Base-by-base conservation (phyloP, 1,140 invertebrate genomes). In the Drosophila leontia region DNA sequence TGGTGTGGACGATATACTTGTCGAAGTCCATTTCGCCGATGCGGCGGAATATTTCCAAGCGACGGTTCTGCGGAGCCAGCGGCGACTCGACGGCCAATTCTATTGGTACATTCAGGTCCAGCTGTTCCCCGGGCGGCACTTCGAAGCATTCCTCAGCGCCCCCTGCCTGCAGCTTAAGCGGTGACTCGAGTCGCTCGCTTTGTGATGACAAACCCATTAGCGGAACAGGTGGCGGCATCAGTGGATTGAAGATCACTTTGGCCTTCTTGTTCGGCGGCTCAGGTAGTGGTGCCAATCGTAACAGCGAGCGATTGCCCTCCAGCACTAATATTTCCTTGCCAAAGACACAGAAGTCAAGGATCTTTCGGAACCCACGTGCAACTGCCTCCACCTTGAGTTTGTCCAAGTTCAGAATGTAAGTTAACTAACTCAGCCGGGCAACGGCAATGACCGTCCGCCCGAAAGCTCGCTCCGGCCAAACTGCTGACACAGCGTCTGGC, bases 371-470 rank as follows among this genome's bases (percentile, higher is more conserved):
- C 35, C 93, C 93, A 35, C 85, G 92, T 13, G 94, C 91, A 7
- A 93, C 92, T 0, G 94, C 94, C 26, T 95, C 92, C 6, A 95
- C 93, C 17, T 93, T 93, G 9, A 95, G 91, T 15, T 93, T 92
- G 29, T 94, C 91, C 23, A 97, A 95, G 94, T 98, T 96, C 15
- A 98, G 92, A 15, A 98, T n/a, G n/a, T n/a, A n/a, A n/a, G n/a
- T n/a, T n/a, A n/a, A n/a, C n/a, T n/a, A n/a, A n/a, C n/a, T n/a
- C n/a, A n/a, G n/a, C n/a, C n/a, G n/a, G n/a, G n/a, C n/a, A n/a
- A n/a, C n/a, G n/a, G n/a, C n/a, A n/a, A n/a, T n/a, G n/a, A n/a
- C n/a, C n/a, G n/a, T n/a, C n/a, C n/a, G n/a, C n/a, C n/a, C n/a
- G n/a, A n/a, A n/a, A n/a, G n/a, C n/a, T n/a, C n/a, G n/a, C n/a